Evolutionary conservation across 1,140 invertebrate genomes (phyloP), one percentile per base, ranked within the genome.

Genomic region (Periplaneta americana): DNA sequence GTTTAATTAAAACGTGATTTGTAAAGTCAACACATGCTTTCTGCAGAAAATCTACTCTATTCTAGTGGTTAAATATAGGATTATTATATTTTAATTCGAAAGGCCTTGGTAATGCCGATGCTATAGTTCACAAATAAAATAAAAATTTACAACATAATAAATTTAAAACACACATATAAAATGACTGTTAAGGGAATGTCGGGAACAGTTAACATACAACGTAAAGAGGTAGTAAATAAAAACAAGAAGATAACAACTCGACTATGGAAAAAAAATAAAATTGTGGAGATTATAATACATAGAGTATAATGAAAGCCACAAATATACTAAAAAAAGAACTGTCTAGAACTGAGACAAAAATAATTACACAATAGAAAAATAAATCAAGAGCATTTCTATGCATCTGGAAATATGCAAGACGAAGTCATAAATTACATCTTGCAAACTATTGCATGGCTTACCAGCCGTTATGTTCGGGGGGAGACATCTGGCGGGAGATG

Each of bases 401-500:
- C n/a, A n/a, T n/a, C n/a, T n/a, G n/a, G 48, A 6, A 66, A 66
- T 66, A n/a, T 66, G 48, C 48, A 66, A 76, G 33, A 34, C 75
- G 34, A 34, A 34, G 6, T 9, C 6, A n/a, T 34, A 5, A 76
- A 10, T 34, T 31, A 3, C 33, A 78, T 48, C 35, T 28, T 31
- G 33, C 18, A 79, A 32, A 79, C 34, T 76, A 74, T 39, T 75
- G 39, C 36, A 34, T 57, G 81, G 81, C 81, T 82, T 82, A 82
- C 81, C 81, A 78, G 81, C 81, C 81, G 76, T 33, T 77, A 77
- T 17, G 78, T 77, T 77, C 77, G 81, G 48, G 48, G 48, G 33
- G 77, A 79, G 81, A 82, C 81, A 82, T 79, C 81, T 82, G 76
- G 75, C 57, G 77, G 81, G 48, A 79, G 81, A 82, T 74, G 74